A percentile compares a stretch with the other conserved stretches of the same genome.
Conservation (phyloP, 2,888 invertebrate species). For the Ophion costatus region DNA sequence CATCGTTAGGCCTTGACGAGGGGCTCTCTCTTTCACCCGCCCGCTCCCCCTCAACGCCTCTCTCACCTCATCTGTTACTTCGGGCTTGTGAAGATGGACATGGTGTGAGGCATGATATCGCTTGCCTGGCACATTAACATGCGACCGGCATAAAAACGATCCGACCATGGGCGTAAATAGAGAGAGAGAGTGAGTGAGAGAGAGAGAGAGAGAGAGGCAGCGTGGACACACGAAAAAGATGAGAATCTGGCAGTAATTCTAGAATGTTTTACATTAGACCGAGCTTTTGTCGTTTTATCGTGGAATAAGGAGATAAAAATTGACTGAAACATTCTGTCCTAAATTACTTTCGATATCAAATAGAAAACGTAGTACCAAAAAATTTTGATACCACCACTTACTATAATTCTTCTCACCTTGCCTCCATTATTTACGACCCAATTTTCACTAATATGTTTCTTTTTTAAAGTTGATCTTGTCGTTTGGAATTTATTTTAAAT, state of each 20-base stretch:
- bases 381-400: background rate
- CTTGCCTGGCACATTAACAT: conserved; percentile 43
- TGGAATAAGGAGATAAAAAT: background rate
- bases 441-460: too few relatives aligned
- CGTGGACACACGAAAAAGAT: background rate
- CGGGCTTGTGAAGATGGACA: conserved; percentile 13
- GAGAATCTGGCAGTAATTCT: background rate
- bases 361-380: too few relatives aligned
- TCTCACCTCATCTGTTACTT: conserved; percentile 20
- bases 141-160: conserved; percentile 39
- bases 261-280: background rate
- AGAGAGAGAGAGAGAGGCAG: background rate
- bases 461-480: too few relatives aligned
- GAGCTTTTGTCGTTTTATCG: conserved; percentile 3
- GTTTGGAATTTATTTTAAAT: too few relatives aligned
- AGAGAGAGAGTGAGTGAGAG: conserved; percentile 7
- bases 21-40: conserved; percentile 10
- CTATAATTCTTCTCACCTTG: too few relatives aligned
- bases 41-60: background rate
- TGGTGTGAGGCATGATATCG: conserved; percentile 28
- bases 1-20: conserved; percentile 68
- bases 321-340: too few relatives aligned
- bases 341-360: too few relatives aligned
- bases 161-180: conserved; percentile 6
- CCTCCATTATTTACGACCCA: too few relatives aligned